Base-by-base conservation (phyloP, 2,113 vertebrate species). In the Esox niger region DNA sequence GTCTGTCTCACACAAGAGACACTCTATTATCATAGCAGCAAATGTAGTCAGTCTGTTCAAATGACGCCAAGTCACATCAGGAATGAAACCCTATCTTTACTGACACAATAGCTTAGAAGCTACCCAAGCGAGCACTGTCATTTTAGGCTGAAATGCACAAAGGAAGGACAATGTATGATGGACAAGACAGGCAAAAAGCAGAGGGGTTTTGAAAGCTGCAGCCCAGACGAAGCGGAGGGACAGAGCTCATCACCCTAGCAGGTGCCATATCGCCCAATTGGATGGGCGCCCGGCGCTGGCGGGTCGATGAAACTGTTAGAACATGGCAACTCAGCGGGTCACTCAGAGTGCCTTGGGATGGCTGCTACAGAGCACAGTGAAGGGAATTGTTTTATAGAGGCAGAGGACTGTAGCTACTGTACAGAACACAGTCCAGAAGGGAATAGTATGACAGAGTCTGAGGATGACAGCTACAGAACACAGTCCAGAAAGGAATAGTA, bases 231-330 rank as follows among this genome's bases (percentile, higher is more conserved):
- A 23, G 54, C n/a, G 9, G 55, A 21, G 27, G 55, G 8, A 25
- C 27, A 25, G 25, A 26, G 4, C 55, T 26, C 6, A 57, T 13
- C 2, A 25, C 43, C 30, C 3, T 69, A 76, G 71, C 70, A 69
- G 75, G 62, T 74, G 63, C 75, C 38, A 58, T 25, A 71, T 59
- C 66, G 29, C 70, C 60, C 21, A 1, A n/a, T 21, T 80, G 69
- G 64, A 70, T 23, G 6, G 5, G 0, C 30, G 67, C 73, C 67
- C 43, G 8, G 57, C 21, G 29, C 32, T 70, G 7, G 47, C n/a
- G 17, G 20, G 20, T 6, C 5, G 10, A 71, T 71, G 68, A 71
- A 60, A 66, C 68, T 62, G 64, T 4, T 30, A 43, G 33, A 27
- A 20, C 9, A 60, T 43, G 35, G 64, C 56, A 8, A 43, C 56